These are phyloP conservation scores for Pterobdella sp. DNA, from an alignment of 2,888 invertebrate species.

Conservation along the genomic window DNA sequence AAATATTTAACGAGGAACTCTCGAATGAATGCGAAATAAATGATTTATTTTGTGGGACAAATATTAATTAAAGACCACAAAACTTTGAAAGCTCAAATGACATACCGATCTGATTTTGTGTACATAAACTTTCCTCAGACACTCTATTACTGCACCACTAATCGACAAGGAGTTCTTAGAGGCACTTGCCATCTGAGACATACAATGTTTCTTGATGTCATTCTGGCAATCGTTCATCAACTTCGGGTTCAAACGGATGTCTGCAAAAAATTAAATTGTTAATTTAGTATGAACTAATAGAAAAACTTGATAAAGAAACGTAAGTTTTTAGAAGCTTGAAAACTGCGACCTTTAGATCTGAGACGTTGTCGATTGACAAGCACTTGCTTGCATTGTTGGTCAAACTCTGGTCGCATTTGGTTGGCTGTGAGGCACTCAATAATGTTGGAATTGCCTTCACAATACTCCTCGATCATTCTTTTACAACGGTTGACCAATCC, in stretches of 20 bases:
- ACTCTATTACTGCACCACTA: slow-evolving; percentile 74
- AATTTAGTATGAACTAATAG: not conserved
- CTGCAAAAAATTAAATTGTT: slow-evolving; percentile 46
- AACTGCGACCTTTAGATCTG: slow-evolving; percentile 24
- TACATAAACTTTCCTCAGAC: slow-evolving; percentile 60
- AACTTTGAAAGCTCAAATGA: not conserved
- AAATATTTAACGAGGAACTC: too few relatives aligned
- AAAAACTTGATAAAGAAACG: not conserved
- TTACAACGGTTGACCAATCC: slow-evolving; percentile 7
- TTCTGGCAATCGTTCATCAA: slow-evolving; percentile 70
- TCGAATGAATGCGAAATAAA: too few relatives aligned
- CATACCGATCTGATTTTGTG: slow-evolving; percentile 34
- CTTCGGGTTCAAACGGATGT: slow-evolving; percentile 78
- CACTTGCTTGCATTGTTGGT: slow-evolving; percentile 71
- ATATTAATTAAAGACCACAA: not conserved
- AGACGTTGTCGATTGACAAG: slow-evolving; percentile 28
- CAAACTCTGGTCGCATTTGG: slow-evolving; percentile 70
- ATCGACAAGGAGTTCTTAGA: slow-evolving; percentile 54
- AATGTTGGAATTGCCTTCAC: slow-evolving; percentile 33
- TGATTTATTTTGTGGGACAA: not conserved
- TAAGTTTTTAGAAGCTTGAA: not conserved
- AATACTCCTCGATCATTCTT: not conserved
- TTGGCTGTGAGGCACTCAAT: slow-evolving; percentile 57
- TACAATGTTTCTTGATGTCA: slow-evolving; percentile 71
- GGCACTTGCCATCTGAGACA: slow-evolving; percentile 31